Evolutionary conservation across 1,140 invertebrate genomes (phyloP).

Genomic region (Drosophila nigrodunni): DNA sequence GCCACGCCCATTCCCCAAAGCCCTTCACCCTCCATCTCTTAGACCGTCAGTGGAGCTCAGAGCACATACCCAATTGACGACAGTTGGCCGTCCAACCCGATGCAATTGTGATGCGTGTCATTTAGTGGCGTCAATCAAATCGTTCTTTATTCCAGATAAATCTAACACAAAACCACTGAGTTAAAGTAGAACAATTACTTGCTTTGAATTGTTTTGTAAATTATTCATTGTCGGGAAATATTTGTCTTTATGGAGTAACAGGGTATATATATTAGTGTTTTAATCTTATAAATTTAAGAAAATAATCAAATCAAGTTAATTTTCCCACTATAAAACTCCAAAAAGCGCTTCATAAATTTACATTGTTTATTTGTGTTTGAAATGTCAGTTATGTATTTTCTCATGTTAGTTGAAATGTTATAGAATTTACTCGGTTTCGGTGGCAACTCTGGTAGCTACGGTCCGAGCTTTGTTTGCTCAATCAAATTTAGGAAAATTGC

Average conservation of each 20-base stretch:
- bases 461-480: constrained; percentile 24
- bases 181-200: not conserved
- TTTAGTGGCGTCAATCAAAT: constrained; percentile 21
- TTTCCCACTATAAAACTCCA: no score
- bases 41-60: not conserved
- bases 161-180: constrained; percentile 19
- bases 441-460: not conserved
- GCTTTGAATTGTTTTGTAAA: not conserved
- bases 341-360: no score
- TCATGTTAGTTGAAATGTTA: not conserved
- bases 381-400: constrained; percentile 5
- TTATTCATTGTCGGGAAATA: not conserved
- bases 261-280: no score
- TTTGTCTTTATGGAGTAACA: no score
- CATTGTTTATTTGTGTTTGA: not conserved
- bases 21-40: not conserved
- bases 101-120: constrained; percentile 22
- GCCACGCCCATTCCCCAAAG: not conserved
- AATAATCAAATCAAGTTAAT: no score
- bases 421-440: constrained; percentile 13
- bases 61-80: not conserved
- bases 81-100: constrained; percentile 8
- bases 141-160: constrained; percentile 4
- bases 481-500: constrained; percentile 61
- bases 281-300: no score